Percentiles rank a stretch among this genome's conserved stretches.
Evolutionary conservation across 2,113 vertebrate species (phyloP).

Genomic region (Mustelus asterias): DNA sequence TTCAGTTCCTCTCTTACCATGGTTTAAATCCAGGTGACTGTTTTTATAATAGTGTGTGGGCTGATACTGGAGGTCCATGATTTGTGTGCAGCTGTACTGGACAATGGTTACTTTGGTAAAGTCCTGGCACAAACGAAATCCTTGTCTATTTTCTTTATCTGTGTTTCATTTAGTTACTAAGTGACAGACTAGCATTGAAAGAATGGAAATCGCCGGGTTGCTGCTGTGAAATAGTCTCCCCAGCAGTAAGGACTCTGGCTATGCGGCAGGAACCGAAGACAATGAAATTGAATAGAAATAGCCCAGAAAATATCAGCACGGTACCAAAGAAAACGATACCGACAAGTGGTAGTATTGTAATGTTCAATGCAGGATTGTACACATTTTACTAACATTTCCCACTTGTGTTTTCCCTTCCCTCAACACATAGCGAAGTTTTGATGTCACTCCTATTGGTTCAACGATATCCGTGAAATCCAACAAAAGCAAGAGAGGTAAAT

Average conservation of each 20-base stretch:
- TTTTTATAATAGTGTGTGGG: background rate
- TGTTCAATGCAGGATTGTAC: background rate
- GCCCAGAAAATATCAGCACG: slow-evolving; percentile 35
- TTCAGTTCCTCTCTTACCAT: background rate
- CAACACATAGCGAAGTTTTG: slow-evolving; percentile 41
- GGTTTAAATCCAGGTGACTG: background rate
- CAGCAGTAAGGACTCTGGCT: background rate
- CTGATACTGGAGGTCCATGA: background rate
- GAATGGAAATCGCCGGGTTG: background rate
- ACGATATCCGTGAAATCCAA: slow-evolving; percentile 40
- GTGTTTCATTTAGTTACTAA: slow-evolving; percentile 51
- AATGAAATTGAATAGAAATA: slow-evolving; percentile 39
- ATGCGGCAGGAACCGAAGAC: background rate
- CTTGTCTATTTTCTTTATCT: slow-evolving; percentile 12
- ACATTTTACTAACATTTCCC: background rate
- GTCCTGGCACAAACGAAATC: background rate
- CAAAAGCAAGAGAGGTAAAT: slow-evolving; percentile 47
- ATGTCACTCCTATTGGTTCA: slow-evolving; percentile 41
- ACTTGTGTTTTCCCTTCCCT: background rate
- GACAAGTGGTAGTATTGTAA: background rate
- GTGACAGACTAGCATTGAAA: slow-evolving; percentile 41
- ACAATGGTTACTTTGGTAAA: background rate
- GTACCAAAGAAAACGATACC: background rate
- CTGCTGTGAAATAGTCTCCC: background rate
- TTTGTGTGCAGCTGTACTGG: background rate